phyloP scores from a whole-genome alignment of 2,113 vertebrate genomes.

The Shinisaurus crocodilurus region DNA sequence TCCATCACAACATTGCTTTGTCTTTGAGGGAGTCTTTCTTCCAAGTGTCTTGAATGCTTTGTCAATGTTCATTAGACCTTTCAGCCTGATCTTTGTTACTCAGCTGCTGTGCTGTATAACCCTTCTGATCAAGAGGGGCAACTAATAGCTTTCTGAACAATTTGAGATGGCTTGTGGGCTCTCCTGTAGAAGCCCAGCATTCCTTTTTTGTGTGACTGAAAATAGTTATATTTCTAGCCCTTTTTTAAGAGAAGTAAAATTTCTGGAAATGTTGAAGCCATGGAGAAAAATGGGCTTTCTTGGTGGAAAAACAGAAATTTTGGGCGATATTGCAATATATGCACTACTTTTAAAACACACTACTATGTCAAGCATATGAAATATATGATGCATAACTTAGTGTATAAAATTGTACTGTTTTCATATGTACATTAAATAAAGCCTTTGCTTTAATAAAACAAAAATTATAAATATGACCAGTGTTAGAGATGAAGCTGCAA shows the following conservation, averaged over 20 bases:
- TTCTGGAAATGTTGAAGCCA: neutral
- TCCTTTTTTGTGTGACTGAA: neutral
- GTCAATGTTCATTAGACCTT: neutral
- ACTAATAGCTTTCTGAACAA: neutral
- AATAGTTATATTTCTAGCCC: neutral
- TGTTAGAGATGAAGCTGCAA: neutral
- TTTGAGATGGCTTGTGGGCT: neutral
- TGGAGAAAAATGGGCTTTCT: neutral
- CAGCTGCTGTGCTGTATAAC: neutral
- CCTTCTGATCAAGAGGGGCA: neutral
- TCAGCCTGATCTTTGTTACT: neutral
- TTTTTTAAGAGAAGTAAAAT: neutral
- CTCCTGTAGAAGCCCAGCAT: neutral
- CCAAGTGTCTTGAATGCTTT: accelerated
- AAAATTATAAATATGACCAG: neutral
- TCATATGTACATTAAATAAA: too few species aligned
- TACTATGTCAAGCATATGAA: neutral
- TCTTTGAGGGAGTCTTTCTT: neutral
- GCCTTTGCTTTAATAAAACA: neutral
- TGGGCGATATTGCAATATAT: neutral
- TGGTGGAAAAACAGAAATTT: neutral
- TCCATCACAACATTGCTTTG: neutral
- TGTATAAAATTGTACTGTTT: neutral
- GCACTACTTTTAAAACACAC: neutral
- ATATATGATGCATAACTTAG: neutral